Evolutionary conservation across 2,888 invertebrate genomes (phyloP).

Genomic region (Agrotis puta): DNA sequence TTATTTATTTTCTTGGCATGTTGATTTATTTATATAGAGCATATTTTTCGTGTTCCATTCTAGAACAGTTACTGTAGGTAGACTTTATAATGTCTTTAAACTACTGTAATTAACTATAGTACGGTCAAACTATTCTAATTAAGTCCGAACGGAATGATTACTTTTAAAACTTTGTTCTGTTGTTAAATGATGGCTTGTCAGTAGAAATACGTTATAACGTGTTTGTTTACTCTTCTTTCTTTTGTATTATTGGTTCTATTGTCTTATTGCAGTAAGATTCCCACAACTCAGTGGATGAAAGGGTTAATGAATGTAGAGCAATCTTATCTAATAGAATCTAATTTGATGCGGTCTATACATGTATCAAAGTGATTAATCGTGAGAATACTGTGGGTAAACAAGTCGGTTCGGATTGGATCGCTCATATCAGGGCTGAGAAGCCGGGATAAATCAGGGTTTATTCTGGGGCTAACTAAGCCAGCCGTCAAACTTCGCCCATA

Average conservation of each 20-base stretch:
- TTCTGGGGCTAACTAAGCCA: conserved; percentile 62
- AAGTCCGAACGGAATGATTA: conserved; percentile 19
- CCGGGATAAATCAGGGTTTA: conserved; percentile 66
- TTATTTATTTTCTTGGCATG: conserved; percentile 62
- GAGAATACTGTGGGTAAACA: conserved; percentile 53
- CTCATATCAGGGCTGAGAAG: conserved; percentile 42
- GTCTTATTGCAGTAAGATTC: conserved; percentile 46
- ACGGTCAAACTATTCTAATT: conserved; percentile 33
- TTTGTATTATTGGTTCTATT: conserved; percentile 30
- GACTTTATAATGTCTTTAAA: conserved; percentile 43
- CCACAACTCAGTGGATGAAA: conserved; percentile 45
- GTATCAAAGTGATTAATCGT: conserved; percentile 51
- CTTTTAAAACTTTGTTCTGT: conserved; percentile 15
- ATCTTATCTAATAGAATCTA: conserved; percentile 49
- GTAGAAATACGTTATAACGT: background rate
- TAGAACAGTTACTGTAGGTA: conserved; percentile 24
- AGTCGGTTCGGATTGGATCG: conserved; percentile 39
- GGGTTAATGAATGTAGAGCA: conserved; percentile 45
- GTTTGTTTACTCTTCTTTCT: conserved; percentile 38
- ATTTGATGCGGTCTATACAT: conserved; percentile 39
- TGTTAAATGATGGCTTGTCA: conserved; percentile 18
- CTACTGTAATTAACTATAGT: conserved; percentile 32
- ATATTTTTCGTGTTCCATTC: conserved; percentile 54
- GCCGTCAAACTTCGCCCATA: conserved; percentile 74
- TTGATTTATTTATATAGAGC: conserved; percentile 60